Evolutionary conservation across 2,113 vertebrate genomes (phyloP), one percentile per base, ranked within the genome.

Genomic region (Helogale parvula): DNA sequence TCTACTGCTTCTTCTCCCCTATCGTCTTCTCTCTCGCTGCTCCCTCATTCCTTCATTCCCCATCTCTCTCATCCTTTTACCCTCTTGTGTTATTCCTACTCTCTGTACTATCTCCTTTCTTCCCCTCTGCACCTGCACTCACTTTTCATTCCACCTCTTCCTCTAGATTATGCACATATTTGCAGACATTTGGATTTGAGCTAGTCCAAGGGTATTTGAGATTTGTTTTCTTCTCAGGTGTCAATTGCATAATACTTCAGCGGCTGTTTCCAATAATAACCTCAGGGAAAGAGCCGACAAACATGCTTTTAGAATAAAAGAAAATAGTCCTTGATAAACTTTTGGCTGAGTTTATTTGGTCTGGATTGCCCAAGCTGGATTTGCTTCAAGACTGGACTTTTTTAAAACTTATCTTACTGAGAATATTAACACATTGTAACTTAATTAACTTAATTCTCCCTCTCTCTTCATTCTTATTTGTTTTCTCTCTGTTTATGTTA

Each of bases 201-300:
- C 83, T 80, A 16, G 71, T 92, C 90, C 77, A 66, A 19, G 87
- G 38, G 57, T 80, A 3, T 85, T 84, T 57, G 66, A 66, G 76
- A 60, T 97, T 92, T 97, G 84, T 94, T 97, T 97, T 93, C 81
- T 88, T 96, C 95, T 97, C 97, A 89, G 95, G 94, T 98, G 93
- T 95, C 93, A 82, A 52, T 98, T 98, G 93, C 96, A 89, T 89
- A 97, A 97, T 76, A 90, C 88, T 35, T 94, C 66, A 96, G 45
- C 52, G 86, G 86, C 50, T 80, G 41, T 97, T 96, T 97, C 90
- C 83, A 96, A 77, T 90, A 91, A 94, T 94, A 93, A 79, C 52
- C 71, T 79, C 77, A 45, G 25, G 60, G 76, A 85, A 90, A 63
- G 23, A 94, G 81, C 88, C 92, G 85, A 69, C 87, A 92, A 96